phyloP scores from a whole-genome alignment of 2,113 vertebrate genomes.

The Carettochelys insculpta region DNA sequence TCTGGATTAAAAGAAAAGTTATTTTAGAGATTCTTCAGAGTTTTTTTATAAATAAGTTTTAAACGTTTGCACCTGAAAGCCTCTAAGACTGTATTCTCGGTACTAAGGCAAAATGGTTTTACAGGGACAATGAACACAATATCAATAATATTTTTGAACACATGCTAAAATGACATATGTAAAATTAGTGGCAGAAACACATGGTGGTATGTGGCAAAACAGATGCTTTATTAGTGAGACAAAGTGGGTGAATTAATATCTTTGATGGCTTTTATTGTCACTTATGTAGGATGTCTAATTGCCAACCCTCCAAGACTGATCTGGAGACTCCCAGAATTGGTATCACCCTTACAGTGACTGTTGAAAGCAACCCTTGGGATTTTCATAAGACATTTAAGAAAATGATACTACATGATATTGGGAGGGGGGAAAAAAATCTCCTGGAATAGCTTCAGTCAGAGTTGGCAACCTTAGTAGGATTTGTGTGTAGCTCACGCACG shows the following conservation, averaged over 20 bases:
- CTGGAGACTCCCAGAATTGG: too few species aligned
- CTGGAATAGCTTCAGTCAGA: too few species aligned
- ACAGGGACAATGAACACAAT: background rate
- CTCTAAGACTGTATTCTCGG: background rate
- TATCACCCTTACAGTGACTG: too few species aligned
- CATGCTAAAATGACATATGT: constrained; percentile 21
- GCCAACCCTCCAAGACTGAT: too few species aligned
- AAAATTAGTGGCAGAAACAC: background rate
- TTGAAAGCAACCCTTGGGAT: too few species aligned
- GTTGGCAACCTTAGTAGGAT: background rate
- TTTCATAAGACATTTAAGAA: too few species aligned
- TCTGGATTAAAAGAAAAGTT: background rate
- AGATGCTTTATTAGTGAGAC: background rate
- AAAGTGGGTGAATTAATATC: background rate
- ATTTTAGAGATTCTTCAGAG: background rate
- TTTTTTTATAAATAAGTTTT: background rate
- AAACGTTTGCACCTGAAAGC: background rate
- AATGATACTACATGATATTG: too few species aligned
- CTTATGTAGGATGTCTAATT: constrained; percentile 2
- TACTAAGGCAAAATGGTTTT: background rate
- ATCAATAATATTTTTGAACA: constrained; percentile 3
- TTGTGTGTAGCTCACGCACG: background rate
- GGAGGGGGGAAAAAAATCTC: too few species aligned
- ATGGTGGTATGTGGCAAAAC: background rate
- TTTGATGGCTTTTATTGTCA: background rate